These are phyloP conservation scores for Crematogaster levior DNA, from an alignment of 2,888 invertebrate species.

Conservation along the genomic window DNA sequence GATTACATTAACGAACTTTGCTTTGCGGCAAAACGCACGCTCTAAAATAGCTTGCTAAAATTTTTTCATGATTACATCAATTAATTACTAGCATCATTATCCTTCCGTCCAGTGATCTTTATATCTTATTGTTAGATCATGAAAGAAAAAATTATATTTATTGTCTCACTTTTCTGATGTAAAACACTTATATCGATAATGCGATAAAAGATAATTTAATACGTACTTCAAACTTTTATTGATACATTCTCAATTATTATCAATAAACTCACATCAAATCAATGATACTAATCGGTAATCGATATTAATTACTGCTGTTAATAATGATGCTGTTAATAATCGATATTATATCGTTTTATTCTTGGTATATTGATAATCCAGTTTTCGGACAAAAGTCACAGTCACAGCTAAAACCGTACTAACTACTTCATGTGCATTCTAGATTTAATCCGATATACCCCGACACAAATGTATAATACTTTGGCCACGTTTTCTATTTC, in stretches of 20 bases:
- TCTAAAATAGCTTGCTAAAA: background rate
- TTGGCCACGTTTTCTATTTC: background rate
- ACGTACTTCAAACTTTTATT: background rate
- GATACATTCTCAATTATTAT: background rate
- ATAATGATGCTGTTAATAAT: too few relatives aligned
- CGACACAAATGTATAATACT: conserved; percentile 1
- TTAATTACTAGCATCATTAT: background rate
- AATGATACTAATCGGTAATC: background rate
- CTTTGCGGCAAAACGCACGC: too few relatives aligned
- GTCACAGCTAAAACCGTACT: background rate
- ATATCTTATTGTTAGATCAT: background rate
- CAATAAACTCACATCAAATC: background rate
- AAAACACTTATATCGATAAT: background rate
- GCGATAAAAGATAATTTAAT: background rate
- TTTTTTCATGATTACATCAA: background rate
- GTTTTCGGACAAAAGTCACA: background rate
- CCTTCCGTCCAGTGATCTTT: background rate
- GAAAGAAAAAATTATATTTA: background rate
- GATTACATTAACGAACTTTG: background rate
- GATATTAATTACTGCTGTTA: background rate
- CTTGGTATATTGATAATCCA: background rate
- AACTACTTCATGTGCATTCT: background rate
- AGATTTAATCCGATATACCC: background rate
- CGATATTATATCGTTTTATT: background rate
- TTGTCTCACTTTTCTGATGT: background rate